These are phyloP conservation scores for Pseudomyrmex gracilis DNA, from an alignment of 1,140 invertebrate genomes.

Conservation along the genomic window DNA sequence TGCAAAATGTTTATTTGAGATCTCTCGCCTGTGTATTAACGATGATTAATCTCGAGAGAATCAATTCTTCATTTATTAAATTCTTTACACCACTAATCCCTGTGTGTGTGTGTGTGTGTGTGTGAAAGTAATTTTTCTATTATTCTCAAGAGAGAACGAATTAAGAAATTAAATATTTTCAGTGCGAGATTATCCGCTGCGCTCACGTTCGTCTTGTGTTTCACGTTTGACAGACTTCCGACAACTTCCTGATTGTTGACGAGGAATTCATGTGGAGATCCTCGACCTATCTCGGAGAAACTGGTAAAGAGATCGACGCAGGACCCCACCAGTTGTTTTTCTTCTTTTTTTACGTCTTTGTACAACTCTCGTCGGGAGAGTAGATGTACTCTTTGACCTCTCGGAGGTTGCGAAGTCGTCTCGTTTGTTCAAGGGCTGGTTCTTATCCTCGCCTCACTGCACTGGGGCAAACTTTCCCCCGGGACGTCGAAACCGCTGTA, in stretches of 20 bases:
- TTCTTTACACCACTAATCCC: background rate
- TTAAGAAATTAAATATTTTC: slow-evolving; percentile 14
- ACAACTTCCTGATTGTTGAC: slow-evolving; percentile 43
- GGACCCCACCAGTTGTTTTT: slow-evolving; percentile 25
- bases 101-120: too few species aligned
- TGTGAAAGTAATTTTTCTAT: background rate
- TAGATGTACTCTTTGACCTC: slow-evolving; percentile 54
- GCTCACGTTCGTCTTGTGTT: background rate
- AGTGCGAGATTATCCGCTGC: background rate
- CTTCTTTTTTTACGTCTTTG: slow-evolving; percentile 22
- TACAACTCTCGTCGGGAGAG: slow-evolving; percentile 34
- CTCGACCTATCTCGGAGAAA: slow-evolving; percentile 40
- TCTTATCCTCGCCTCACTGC: slow-evolving; percentile 19
- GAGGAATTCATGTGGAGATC: slow-evolving; percentile 20
- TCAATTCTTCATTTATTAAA: background rate
- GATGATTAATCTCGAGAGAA: background rate
- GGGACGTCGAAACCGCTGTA: slow-evolving; percentile 61
- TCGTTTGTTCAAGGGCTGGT: slow-evolving; percentile 66
- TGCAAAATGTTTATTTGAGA: background rate
- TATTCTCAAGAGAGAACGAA: background rate
- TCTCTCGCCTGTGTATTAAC: background rate
- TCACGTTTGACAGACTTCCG: slow-evolving; percentile 30
- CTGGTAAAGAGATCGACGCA: slow-evolving; percentile 34
- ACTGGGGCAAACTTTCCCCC: slow-evolving; percentile 55
- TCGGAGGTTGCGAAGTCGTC: slow-evolving; percentile 44